phyloP scores from a whole-genome alignment of 2,797 vertebrate species.

The Urophycis tenuis region DNA sequence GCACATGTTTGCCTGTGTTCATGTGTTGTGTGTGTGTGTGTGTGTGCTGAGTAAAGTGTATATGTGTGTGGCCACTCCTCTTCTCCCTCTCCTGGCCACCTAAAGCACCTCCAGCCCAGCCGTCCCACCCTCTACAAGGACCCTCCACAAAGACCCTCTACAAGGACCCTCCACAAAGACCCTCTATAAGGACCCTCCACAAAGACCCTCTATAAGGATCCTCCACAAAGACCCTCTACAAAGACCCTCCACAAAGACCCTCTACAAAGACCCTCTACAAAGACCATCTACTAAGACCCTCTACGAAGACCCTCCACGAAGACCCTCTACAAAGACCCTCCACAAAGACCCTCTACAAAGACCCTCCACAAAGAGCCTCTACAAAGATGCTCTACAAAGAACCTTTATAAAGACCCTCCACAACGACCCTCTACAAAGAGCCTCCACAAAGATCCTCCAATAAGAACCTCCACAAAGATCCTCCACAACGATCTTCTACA shows the following conservation, averaged over 20 bases:
- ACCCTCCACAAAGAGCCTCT: slow-evolving; percentile 73
- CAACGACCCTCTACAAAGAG: slow-evolving; percentile 53
- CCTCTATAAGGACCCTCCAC: slow-evolving; percentile 73
- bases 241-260: slow-evolving; percentile 66
- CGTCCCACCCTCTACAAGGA: no score
- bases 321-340: slow-evolving; percentile 69
- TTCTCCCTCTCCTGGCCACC: no score
- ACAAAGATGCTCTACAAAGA: no score
- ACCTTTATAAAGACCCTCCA: no score
- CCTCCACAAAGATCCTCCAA: slow-evolving; percentile 75
- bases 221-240: no score
- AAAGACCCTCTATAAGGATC: slow-evolving; percentile 68
- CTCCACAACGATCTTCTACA: slow-evolving; percentile 71
- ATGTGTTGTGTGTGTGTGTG: no score
- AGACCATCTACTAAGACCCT: slow-evolving; percentile 67
- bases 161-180: slow-evolving; percentile 60
- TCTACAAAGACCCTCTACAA: slow-evolving; percentile 65
- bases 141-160: slow-evolving; percentile 73
- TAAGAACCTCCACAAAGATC: slow-evolving; percentile 63
- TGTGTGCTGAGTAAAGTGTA: no score
- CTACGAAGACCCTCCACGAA: slow-evolving; percentile 64
- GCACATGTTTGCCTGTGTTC: no score
- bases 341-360: slow-evolving; percentile 61
- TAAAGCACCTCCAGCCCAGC: no score
- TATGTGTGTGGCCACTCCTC: no score